phyloP scores from a whole-genome alignment of 2,113 vertebrate species.

The Lasiurus cinereus region DNA sequence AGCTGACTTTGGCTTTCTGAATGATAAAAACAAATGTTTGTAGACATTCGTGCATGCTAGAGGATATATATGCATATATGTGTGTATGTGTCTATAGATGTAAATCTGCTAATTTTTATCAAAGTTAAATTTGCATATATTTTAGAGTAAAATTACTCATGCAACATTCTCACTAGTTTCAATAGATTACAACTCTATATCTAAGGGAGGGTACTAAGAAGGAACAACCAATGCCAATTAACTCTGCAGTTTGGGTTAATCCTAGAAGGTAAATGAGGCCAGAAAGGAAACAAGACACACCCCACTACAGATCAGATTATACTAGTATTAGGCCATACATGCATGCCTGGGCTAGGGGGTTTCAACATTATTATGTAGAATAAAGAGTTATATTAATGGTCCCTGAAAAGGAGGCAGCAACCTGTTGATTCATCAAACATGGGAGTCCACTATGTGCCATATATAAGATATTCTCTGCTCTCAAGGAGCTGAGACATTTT shows the following conservation, averaged over 20 bases:
- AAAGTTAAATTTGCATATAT: neutral
- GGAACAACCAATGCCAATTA: neutral
- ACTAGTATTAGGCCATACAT: neutral
- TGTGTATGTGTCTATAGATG: neutral
- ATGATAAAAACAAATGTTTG: neutral
- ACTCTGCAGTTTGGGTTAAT: neutral
- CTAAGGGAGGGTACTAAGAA: neutral
- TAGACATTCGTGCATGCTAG: neutral
- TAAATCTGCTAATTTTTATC: constrained; percentile 30
- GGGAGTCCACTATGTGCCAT: neutral
- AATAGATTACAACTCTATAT: neutral
- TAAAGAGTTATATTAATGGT: neutral
- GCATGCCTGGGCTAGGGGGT: neutral
- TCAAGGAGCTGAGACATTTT: neutral
- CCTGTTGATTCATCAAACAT: neutral
- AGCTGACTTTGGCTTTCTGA: neutral
- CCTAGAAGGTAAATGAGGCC: neutral
- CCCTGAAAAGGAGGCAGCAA: neutral
- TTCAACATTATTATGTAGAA: neutral
- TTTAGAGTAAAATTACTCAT: neutral
- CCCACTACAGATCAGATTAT: neutral
- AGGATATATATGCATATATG: neutral
- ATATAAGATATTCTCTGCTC: neutral
- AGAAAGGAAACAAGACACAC: neutral
- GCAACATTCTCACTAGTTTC: neutral